Evolutionary conservation across 2,888 invertebrate species (phyloP).

Genomic region (Drosophila anomalata): DNA sequence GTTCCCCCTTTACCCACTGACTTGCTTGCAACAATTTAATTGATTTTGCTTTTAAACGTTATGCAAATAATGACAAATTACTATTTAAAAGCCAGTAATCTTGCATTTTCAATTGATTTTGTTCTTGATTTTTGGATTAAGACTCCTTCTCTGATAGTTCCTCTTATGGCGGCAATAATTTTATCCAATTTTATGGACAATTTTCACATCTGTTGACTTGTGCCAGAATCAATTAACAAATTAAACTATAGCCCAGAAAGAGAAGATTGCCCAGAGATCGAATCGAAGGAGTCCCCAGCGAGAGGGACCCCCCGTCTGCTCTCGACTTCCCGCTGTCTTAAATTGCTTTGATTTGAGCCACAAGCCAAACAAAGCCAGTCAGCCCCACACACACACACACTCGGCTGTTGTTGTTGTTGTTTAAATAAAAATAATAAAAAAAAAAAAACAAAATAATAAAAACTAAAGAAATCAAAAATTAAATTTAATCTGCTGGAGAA

Average conservation of each 20-base stretch:
- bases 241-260: slow-evolving; percentile 22
- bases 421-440: no score
- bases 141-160: no score
- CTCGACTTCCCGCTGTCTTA: slow-evolving; percentile 59
- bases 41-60: slow-evolving; percentile 78
- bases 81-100: slow-evolving; percentile 80
- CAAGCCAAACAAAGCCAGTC: slow-evolving; percentile 60
- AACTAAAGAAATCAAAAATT: slow-evolving; percentile 37
- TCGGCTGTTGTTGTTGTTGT: not conserved
- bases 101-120: slow-evolving; percentile 72
- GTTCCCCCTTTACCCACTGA: slow-evolving; percentile 5
- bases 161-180: slow-evolving; percentile 1
- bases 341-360: slow-evolving; percentile 74
- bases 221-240: slow-evolving; percentile 69
- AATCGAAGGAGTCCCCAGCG: slow-evolving; percentile 39
- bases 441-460: slow-evolving; percentile 10
- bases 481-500: slow-evolving; percentile 55
- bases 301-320: slow-evolving; percentile 42
- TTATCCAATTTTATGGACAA: slow-evolving; percentile 62
- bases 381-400: slow-evolving; percentile 4
- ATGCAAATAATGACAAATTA: slow-evolving; percentile 82
- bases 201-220: slow-evolving; percentile 55
- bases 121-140: not conserved
- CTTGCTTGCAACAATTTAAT: slow-evolving; percentile 67
- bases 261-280: slow-evolving; percentile 8